These are phyloP conservation scores for Scaptomyza cyrtandrae DNA, from an alignment of 2,888 invertebrate species.

Conservation along the genomic window DNA sequence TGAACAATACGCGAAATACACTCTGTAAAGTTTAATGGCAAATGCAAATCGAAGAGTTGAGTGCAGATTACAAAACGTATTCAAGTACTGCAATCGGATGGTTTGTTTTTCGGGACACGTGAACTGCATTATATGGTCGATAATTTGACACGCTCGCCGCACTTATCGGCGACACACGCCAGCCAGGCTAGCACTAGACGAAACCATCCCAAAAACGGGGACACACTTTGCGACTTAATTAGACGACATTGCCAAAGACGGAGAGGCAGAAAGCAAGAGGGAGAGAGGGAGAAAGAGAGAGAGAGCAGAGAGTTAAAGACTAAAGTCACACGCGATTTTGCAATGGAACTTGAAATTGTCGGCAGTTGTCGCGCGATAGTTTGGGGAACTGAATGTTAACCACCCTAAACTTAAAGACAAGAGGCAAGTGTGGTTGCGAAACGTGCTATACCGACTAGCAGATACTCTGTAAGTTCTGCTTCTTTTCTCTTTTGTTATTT, in stretches of 20 bases:
- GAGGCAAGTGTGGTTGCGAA: not conserved
- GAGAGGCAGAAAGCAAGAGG: conserved; percentile 15
- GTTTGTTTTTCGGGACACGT: conserved; percentile 60
- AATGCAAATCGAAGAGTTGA: conserved; percentile 46
- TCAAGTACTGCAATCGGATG: conserved; percentile 27
- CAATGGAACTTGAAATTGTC: conserved; percentile 53
- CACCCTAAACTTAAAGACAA: conserved; percentile 13
- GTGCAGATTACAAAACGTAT: conserved; percentile 26
- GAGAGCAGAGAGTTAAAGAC: not conserved
- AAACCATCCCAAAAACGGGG: conserved; percentile 52
- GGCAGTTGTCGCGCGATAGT: conserved; percentile 42
- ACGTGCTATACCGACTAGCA: not conserved
- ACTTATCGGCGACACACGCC: conserved; percentile 70
- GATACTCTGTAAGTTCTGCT: conserved; percentile 7
- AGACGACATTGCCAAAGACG: conserved; percentile 51
- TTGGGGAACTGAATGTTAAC: conserved; percentile 12
- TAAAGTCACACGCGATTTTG: conserved; percentile 50
- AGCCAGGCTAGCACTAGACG: conserved; percentile 33
- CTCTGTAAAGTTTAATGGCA: conserved; percentile 8
- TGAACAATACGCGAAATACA: conserved; percentile 6
- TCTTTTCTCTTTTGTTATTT: no score
- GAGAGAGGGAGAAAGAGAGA: not conserved
- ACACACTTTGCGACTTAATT: conserved; percentile 78
- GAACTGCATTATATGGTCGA: conserved; percentile 73
- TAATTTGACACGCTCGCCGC: conserved; percentile 72